Percentiles rank a stretch among this genome's conserved stretches.
These are phyloP conservation scores for Glossophaga mutica DNA, from an alignment of 2,797 vertebrate species.

Conservation along the genomic window DNA sequence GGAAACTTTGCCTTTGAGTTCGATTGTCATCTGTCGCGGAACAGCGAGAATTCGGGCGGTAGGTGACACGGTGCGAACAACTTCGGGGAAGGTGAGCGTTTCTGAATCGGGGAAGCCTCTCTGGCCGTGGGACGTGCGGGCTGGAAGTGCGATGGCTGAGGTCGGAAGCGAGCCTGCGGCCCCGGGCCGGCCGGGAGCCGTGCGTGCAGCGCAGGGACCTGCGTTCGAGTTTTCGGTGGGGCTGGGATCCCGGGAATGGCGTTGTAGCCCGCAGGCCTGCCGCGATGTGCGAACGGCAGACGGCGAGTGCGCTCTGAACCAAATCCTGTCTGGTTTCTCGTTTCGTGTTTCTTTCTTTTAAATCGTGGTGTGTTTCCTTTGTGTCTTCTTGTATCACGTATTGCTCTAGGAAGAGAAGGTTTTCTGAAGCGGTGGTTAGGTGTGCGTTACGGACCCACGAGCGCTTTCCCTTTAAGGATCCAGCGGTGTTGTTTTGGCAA, in stretches of 20 bases:
- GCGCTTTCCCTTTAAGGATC: slow-evolving; percentile 52
- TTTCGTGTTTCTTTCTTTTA: not conserved
- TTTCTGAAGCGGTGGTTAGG: slow-evolving; percentile 37
- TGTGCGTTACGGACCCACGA: not conserved
- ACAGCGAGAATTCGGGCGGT: not conserved
- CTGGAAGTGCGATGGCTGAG: not conserved
- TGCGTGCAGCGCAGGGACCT: not conserved
- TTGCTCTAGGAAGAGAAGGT: not conserved
- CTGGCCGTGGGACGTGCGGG: not conserved
- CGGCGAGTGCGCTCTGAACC: not conserved
- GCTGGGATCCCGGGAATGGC: not conserved
- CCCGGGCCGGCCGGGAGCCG: not conserved
- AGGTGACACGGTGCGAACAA: not conserved
- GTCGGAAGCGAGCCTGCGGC: not conserved
- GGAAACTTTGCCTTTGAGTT: slow-evolving; percentile 53
- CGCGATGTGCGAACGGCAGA: not conserved
- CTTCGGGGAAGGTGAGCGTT: slow-evolving; percentile 35
- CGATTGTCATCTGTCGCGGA: not conserved
- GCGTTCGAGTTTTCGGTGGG: not conserved
- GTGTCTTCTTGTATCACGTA: not conserved
- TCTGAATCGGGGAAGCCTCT: not conserved
- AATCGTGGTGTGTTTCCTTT: not conserved
- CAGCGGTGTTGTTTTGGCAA: slow-evolving; percentile 53
- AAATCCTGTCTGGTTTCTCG: not conserved
- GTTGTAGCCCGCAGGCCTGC: not conserved